Percentiles rank a stretch among this genome's conserved stretches.
Conservation (phyloP, 2,797 vertebrate species). For the Falco peregrinus region DNA sequence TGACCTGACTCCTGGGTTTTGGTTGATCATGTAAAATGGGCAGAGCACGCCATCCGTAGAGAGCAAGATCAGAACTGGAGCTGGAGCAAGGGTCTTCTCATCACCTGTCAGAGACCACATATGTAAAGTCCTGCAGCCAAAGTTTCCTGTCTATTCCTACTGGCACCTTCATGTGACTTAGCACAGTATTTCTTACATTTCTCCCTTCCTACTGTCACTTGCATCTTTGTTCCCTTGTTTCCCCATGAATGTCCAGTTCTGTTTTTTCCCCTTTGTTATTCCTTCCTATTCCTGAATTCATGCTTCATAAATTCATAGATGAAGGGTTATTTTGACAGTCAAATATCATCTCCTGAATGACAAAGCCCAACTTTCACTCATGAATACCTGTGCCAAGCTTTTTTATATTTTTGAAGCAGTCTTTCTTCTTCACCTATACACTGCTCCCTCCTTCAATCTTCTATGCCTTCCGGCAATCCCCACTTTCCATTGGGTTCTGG, state of each 20-base stretch:
- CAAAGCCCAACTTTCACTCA: not conserved
- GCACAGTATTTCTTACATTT: not conserved
- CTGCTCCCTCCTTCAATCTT: not conserved
- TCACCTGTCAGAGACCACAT: slow-evolving; percentile 79
- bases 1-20: slow-evolving; percentile 84
- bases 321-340: not conserved
- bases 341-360: not conserved
- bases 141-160: not conserved
- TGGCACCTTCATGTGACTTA: not conserved
- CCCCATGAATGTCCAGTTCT: not conserved
- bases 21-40: slow-evolving; percentile 92
- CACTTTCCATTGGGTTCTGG: not conserved
- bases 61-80: slow-evolving; percentile 90
- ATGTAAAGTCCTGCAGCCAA: not conserved
- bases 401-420: not conserved
- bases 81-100: slow-evolving; percentile 88
- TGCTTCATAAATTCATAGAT: not conserved
- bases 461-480: not conserved
- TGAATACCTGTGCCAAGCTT: not conserved
- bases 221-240: not conserved
- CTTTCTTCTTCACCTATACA: not conserved
- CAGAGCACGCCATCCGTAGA: slow-evolving; percentile 95
- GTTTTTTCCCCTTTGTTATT: not conserved
- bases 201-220: not conserved
- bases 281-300: not conserved